phyloP scores from a whole-genome alignment of 2,888 invertebrate genomes.

The Ennomos erosarius region DNA sequence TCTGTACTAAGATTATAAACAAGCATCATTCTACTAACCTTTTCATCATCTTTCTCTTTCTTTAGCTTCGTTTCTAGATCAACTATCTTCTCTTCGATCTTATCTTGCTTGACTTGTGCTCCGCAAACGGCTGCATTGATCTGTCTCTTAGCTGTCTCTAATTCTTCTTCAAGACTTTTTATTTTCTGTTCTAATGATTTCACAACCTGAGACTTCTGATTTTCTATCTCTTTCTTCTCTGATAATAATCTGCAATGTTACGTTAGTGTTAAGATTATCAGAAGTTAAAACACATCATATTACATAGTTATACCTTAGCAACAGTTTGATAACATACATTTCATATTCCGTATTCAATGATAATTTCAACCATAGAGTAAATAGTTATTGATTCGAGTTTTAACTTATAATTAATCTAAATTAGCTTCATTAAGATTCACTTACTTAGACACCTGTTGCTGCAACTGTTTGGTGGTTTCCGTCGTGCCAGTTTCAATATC shows the following conservation, averaged over 20 bases:
- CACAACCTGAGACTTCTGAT: constrained; percentile 51
- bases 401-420: background rate
- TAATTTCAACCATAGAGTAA: too few relatives aligned
- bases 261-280: too few relatives aligned
- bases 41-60: constrained; percentile 55
- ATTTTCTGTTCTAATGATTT: constrained; percentile 57
- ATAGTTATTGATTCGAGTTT: too few relatives aligned
- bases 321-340: too few relatives aligned
- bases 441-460: constrained; percentile 62
- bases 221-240: constrained; percentile 66
- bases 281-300: too few relatives aligned
- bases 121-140: constrained; percentile 55
- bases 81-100: constrained; percentile 61
- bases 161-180: constrained; percentile 61
- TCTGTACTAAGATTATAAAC: too few relatives aligned
- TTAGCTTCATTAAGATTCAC: constrained; percentile 30
- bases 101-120: constrained; percentile 61
- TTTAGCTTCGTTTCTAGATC: constrained; percentile 60
- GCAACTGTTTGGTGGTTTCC: constrained; percentile 44
- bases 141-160: constrained; percentile 64
- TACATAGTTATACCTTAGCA: too few relatives aligned
- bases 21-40: background rate
- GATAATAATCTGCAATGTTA: constrained; percentile 55
- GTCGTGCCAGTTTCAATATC: constrained; percentile 38
- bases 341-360: too few relatives aligned